Evolutionary conservation across 2,888 invertebrate species (phyloP).

Genomic region (Agrotis exclamationis): DNA sequence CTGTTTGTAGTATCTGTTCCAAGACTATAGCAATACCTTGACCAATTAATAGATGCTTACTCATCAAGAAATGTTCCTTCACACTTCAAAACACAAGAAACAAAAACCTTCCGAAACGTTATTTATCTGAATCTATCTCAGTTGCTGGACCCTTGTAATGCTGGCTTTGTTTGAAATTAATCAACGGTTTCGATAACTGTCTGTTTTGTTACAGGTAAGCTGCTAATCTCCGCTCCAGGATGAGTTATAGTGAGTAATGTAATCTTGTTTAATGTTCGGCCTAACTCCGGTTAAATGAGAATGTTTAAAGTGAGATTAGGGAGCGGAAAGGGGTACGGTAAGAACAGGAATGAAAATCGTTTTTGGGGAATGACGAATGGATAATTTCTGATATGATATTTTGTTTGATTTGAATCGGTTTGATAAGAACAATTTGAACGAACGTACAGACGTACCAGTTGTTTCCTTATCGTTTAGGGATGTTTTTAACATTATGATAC

Average conservation of each 20-base stretch:
- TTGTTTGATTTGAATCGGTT: not conserved
- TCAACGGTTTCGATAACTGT: slow-evolving; percentile 59
- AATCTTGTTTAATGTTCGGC: slow-evolving; percentile 56
- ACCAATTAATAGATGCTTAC: not conserved
- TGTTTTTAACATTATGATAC: not conserved
- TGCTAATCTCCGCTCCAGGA: slow-evolving; percentile 51
- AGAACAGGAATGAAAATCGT: slow-evolving; percentile 1
- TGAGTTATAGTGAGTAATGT: slow-evolving; percentile 62
- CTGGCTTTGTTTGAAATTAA: slow-evolving; percentile 52
- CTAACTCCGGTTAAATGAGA: slow-evolving; percentile 25
- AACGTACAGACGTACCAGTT: no score
- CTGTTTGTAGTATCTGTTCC: not conserved
- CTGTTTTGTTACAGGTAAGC: slow-evolving; percentile 67
- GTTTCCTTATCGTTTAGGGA: no score
- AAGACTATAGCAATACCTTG: not conserved
- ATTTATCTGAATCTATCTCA: slow-evolving; percentile 2
- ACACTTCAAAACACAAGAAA: slow-evolving; percentile 20
- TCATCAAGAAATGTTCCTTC: slow-evolving; percentile 10
- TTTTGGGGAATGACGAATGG: not conserved
- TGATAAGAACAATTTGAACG: not conserved
- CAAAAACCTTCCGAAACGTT: slow-evolving; percentile 3
- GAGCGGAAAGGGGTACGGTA: slow-evolving; percentile 5
- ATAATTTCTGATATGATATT: not conserved
- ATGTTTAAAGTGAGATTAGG: slow-evolving; percentile 32
- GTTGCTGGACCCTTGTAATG: slow-evolving; percentile 42